Evolutionary conservation across 2,888 invertebrate genomes (phyloP).

Genomic region (Caenorhabditis sp.): DNA sequence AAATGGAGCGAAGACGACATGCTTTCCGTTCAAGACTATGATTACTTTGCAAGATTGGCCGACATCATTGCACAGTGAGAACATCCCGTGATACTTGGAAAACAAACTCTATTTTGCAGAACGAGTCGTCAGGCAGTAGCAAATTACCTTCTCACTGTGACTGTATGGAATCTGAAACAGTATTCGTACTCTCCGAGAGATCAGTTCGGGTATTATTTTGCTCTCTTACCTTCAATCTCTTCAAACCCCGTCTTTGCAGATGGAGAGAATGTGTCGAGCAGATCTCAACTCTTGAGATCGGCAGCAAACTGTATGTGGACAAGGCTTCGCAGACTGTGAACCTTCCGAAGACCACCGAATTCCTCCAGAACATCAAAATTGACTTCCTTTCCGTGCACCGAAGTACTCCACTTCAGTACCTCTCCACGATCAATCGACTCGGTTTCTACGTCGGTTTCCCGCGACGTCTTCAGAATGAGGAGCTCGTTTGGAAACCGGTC

Average conservation of each 20-base stretch:
- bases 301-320: constrained; percentile 57
- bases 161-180: constrained; percentile 57
- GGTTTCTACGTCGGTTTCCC: constrained; percentile 63
- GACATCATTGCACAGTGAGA: constrained; percentile 53
- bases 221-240: background rate
- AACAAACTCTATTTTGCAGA: no score
- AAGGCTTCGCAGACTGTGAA: constrained; percentile 22
- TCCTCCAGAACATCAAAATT: constrained; percentile 56
- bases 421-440: constrained; percentile 56
- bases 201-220: constrained; percentile 54
- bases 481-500: constrained; percentile 61
- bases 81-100: no score
- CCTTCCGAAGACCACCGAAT: constrained; percentile 33
- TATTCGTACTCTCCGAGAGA: constrained; percentile 57
- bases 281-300: constrained; percentile 47
- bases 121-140: constrained; percentile 55
- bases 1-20: constrained; percentile 62
- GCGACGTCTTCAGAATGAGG: constrained; percentile 54
- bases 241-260: constrained; percentile 25
- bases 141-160: constrained; percentile 58
- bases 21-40: constrained; percentile 59
- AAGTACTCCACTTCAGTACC: constrained; percentile 55
- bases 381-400: constrained; percentile 62
- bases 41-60: constrained; percentile 56
- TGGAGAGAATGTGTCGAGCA: constrained; percentile 66